These are phyloP conservation scores for Oryzias javanicus DNA, from an alignment of 2,113 vertebrate genomes.

Conservation along the genomic window DNA sequence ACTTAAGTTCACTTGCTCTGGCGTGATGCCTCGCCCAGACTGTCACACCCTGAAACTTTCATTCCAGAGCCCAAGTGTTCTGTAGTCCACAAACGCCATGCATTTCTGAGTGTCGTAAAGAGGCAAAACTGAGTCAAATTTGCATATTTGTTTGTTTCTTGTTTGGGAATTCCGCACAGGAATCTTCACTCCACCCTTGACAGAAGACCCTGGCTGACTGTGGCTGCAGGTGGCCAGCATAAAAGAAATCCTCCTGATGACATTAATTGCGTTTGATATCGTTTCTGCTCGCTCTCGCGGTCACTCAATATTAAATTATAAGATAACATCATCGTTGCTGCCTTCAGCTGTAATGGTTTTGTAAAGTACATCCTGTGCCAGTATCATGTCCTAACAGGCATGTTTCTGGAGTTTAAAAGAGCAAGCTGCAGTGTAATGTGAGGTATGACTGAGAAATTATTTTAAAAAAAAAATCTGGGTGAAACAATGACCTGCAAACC, in stretches of 20 bases:
- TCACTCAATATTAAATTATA: background rate
- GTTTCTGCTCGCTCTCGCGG: background rate
- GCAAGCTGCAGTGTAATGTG: background rate
- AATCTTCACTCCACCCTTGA: constrained; percentile 21
- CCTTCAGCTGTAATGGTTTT: constrained; percentile 18
- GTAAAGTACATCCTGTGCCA: background rate
- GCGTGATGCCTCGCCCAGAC: constrained; percentile 34
- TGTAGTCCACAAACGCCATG: background rate
- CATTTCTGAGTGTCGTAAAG: background rate
- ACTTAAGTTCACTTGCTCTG: background rate
- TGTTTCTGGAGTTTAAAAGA: constrained; percentile 19
- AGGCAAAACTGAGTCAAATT: background rate
- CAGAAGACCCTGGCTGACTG: constrained; percentile 10
- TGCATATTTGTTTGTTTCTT: background rate
- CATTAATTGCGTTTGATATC: constrained; percentile 4
- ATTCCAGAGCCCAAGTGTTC: constrained; percentile 33
- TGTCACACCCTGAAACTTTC: constrained; percentile 38
- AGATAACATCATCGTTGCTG: background rate
- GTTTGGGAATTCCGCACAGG: constrained; percentile 3
- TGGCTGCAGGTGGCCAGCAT: constrained; percentile 23
- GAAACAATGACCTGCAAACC: constrained; percentile 28
- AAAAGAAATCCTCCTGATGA: constrained; percentile 13
- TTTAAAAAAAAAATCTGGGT: background rate
- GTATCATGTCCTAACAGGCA: constrained; percentile 42
- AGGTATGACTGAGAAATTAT: too few species aligned